Base-by-base conservation (phyloP, 2,797 vertebrate genomes). In the Ataeniobius toweri region DNA sequence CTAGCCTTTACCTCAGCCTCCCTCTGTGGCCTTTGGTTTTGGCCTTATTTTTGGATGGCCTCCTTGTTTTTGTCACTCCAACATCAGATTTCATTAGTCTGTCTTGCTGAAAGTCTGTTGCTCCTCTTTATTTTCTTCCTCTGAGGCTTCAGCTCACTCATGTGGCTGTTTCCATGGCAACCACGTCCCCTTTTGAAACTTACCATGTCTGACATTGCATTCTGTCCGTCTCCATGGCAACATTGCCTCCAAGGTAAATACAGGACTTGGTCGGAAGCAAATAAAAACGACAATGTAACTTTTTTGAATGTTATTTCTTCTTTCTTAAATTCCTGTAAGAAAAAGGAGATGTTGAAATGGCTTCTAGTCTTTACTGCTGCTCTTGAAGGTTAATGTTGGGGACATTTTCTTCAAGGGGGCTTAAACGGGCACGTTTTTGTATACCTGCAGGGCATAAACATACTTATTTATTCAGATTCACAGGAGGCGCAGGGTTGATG, bases 111-210 rank as follows among this genome's bases (percentile, higher is more conserved):
- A 74, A 63, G 59, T 77, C 75, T 86, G 79, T 82, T 56, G 76
- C 50, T 82, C 80, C 58, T 75, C 73, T 84, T 61, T 80, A 76
- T 78, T 68, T 78, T 53, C 75, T 74, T 85, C 85, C 72, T 87
- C 75, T 69, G 83, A 81, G 85, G 80, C 81, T 85, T 88, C 83
- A 71, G 78, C 85, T 89, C 80, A 81, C 79, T 91, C 81, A 67
- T 88, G 88, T 89, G 88, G 90, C 92, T 92, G 94, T 95, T 94
- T 93, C 95, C 93, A 92, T 67, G 92, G 94, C 86, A 94, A 95
- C 95, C 88, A 89, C 83, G 85, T 91, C 89, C 80, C 84, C 77
- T 86, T 90, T 90, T 24, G 55, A 89, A 92, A 93, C 91, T 71
- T 85, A 91, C 89, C 83, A 82, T 88, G 83, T 91, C 92, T 93